Conservation (phyloP, 2,113 vertebrate species). For the Forbesichthys agassizii region DNA sequence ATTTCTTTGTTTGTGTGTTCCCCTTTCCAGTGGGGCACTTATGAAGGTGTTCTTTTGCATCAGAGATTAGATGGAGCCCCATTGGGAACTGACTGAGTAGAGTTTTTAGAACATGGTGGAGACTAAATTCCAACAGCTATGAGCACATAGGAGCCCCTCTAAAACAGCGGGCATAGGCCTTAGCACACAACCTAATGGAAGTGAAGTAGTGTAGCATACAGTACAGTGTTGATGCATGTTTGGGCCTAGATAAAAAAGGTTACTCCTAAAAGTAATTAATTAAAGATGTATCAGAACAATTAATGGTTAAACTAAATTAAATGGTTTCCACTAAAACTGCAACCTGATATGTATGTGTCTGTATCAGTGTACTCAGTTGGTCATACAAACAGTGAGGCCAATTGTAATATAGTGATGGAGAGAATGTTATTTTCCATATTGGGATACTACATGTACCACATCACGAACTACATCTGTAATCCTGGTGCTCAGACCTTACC, state of each 20-base stretch:
- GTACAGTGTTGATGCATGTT: conserved; percentile 53
- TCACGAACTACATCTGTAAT: not conserved
- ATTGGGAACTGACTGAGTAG: conserved; percentile 65
- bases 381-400: too few species aligned
- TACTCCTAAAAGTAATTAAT: conserved; percentile 63
- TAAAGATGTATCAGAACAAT: conserved; percentile 56
- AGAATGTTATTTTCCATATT: too few species aligned
- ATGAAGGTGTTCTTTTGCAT: conserved; percentile 72
- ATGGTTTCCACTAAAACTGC: conserved; percentile 30
- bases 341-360: too few species aligned
- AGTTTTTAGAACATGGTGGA: conserved; percentile 68
- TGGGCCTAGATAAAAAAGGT: conserved; percentile 66
- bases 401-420: too few species aligned
- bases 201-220: conserved; percentile 55
- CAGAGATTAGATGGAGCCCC: conserved; percentile 62
- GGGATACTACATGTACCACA: not conserved
- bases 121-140: conserved; percentile 61
- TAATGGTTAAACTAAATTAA: not conserved
- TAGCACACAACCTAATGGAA: conserved; percentile 75
- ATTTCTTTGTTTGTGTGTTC: conserved; percentile 73
- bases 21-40: conserved; percentile 62
- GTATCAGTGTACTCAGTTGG: too few species aligned
- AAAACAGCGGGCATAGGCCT: conserved; percentile 74
- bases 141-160: conserved; percentile 72
- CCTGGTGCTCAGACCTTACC: too few species aligned